Evolutionary conservation across 2,888 invertebrate genomes (phyloP), one percentile per base, ranked within the genome.

Genomic region (Julus scandinavius): DNA sequence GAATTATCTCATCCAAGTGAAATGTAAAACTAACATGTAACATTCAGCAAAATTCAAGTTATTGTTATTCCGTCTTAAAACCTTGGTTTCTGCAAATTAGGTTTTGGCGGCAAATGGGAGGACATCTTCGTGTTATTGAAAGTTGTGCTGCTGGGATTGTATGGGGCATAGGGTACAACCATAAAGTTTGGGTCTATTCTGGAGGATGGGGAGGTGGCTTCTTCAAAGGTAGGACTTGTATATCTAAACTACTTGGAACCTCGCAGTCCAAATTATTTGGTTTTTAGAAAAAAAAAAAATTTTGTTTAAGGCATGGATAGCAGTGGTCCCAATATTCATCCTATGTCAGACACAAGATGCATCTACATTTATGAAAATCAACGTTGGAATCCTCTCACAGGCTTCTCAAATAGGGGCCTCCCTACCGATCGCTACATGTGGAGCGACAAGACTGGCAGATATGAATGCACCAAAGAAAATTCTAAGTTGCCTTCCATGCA

Each of bases 321-420:
- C 90, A 93, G 94, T 90, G 94, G 94, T 89, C 93, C 94, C 45
- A 94, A 94, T 90, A 94, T 95, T 84, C 94, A 96, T 92, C 92
- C 95, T 5, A 97, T 97, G 96, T 94, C 95, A 20, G 98, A 98
- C 92, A 95, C 96, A 15, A 96, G 97, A 92, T 96, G 95, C 90
- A 96, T 96, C 92, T 96, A 96, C 91, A 96, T 97, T 20, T 98
- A 97, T 92, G 98, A 98, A 93, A 98, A 98, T 92, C 98, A 98
- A 92, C 94, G 97, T 89, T 98, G 98, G 98, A 97, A 97, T 93
- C 97, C 97, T 0, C 94, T 98, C 3, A 96, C 96, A 89, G 97
- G 97, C 5, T 98, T 97, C 91, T 96, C 97, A 1, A 95, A 96
- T 2, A 95, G 96, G 90, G 96, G 97, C 29, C 93, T 97, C 87